A percentile compares a stretch with the other conserved stretches of the same genome.
Evolutionary conservation across 2,797 vertebrate species (phyloP).

Genomic region (Helostoma temminkii): DNA sequence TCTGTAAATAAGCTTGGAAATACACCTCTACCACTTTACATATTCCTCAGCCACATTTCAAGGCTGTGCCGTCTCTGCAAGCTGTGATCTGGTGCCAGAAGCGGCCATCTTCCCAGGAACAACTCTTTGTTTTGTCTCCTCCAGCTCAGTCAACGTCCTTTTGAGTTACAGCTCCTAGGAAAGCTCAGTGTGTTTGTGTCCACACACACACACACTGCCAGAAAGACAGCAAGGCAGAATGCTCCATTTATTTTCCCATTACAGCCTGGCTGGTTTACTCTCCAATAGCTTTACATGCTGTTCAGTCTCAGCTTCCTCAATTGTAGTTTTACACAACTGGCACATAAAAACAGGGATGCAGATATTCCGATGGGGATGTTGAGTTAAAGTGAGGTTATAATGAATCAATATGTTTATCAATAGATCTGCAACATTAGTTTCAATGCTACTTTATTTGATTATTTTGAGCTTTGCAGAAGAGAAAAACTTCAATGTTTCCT

Average conservation of each 20-base stretch:
- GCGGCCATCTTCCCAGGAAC: constrained; percentile 71
- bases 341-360: constrained; percentile 50
- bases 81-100: constrained; percentile 67
- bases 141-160: constrained; percentile 69
- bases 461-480: not conserved
- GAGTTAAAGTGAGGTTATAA: constrained; percentile 19
- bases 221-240: constrained; percentile 59
- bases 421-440: not conserved
- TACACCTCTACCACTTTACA: constrained; percentile 34
- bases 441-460: too few relatives aligned
- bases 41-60: constrained; percentile 10
- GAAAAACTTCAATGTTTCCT: not conserved
- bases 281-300: constrained; percentile 68
- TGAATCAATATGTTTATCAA: constrained; percentile 7
- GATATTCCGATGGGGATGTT: constrained; percentile 26
- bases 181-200: constrained; percentile 53
- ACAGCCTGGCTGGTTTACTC: constrained; percentile 69
- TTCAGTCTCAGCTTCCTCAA: constrained; percentile 59
- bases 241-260: constrained; percentile 81
- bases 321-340: constrained; percentile 16
- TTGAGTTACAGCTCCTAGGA: constrained; percentile 73
- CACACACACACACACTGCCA: constrained; percentile 30
- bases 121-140: constrained; percentile 63
- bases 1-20: constrained; percentile 14
- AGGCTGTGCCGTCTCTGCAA: constrained; percentile 26